Evolutionary conservation across 2,113 vertebrate species (phyloP).

Genomic region (Hyperoodon ampullatus): DNA sequence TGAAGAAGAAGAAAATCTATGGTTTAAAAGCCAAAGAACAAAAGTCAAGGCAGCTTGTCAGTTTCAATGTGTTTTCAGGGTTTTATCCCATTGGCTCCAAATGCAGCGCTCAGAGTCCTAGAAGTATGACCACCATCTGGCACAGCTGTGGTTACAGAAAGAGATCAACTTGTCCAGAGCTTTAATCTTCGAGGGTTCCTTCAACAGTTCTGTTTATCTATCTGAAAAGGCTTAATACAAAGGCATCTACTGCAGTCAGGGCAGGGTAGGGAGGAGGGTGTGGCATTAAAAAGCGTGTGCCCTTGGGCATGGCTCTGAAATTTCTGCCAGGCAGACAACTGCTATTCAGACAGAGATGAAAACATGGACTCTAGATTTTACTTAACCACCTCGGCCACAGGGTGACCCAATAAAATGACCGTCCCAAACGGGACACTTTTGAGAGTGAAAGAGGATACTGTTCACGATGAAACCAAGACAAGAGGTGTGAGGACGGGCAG

Average conservation of each 20-base stretch:
- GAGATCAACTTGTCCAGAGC: neutral
- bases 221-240: neutral
- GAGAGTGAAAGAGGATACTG: neutral
- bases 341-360: constrained; percentile 31
- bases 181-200: constrained; percentile 7
- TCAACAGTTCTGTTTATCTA: neutral
- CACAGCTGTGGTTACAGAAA: constrained; percentile 65
- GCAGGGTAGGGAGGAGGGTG: fast-evolving
- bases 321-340: constrained; percentile 48
- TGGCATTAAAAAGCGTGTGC: neutral
- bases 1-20: constrained; percentile 37
- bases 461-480: neutral
- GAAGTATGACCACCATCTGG: neutral
- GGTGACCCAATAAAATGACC: neutral
- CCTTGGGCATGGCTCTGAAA: neutral
- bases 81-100: neutral
- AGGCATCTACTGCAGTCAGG: neutral
- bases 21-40: constrained; percentile 40
- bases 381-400: neutral
- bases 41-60: constrained; percentile 39
- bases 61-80: neutral
- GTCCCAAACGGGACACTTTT: neutral
- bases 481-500: neutral
- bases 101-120: neutral
- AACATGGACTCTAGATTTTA: neutral